Base-by-base conservation (phyloP, 2,888 invertebrate species). In the Mythimna lalbum region DNA sequence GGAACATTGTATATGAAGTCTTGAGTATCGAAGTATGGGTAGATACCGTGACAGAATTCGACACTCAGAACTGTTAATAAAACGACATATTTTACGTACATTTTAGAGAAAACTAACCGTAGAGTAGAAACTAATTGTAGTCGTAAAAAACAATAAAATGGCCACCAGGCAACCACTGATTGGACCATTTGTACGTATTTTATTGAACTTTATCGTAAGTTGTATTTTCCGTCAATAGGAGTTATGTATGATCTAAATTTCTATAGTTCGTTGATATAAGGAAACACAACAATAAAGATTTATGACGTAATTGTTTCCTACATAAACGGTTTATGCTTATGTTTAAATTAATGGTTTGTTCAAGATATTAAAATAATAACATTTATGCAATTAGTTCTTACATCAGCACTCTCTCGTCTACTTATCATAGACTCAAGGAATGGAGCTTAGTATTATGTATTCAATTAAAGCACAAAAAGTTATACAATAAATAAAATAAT, bases 1-100 rank as follows among this genome's bases (percentile, higher is more conserved):
- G 96, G 95, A n/a, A 96, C 90, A 88, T 96, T 96, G 70, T 96
- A 96, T 52, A 96, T 95, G 75, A 95, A 95, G 73, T 95, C 96
- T 81, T 96, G 95, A 1, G 96, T 96, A 75, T 96, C 96, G 71
- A 95, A 96, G 74, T 95, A 96, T 3, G 96, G 95, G 78, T 96
- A 96, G 69, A 95, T 95, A 49, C 90, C 89, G n/a, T 81, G 74
- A 68, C 81, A 84, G 36, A 74, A 66, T 9, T 84, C 75, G 5
- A 87, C 73, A 19, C 71, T 36, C 14, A 91, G 63, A 50, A 83
- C 76, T 17, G 84, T 81, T 59, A 93, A 84, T 79, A 92, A 85
- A 67, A 86, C 91, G 86, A 92, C 87, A 77, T 89, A 87, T 85
- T 89, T 90, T 77, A 86, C 79, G 86, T 80, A 89, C 95, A 95